These are phyloP conservation scores for Stenotaenia linearis DNA, from an alignment of 2,888 invertebrate genomes.

Conservation along the genomic window DNA sequence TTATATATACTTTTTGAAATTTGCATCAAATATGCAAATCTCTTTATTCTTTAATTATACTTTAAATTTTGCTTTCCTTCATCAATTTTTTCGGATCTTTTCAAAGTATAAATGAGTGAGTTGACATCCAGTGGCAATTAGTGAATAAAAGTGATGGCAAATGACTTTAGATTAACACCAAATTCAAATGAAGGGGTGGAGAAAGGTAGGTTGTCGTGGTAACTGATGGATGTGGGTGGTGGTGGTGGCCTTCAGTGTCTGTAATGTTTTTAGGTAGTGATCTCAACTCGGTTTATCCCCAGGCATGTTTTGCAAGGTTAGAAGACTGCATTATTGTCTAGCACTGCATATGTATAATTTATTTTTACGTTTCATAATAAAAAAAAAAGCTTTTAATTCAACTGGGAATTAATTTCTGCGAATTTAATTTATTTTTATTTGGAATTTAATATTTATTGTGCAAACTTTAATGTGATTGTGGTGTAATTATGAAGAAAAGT, in stretches of 20 bases:
- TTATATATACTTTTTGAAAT: conserved; percentile 9
- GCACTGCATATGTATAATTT: too few relatives aligned
- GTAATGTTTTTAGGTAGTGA: neutral
- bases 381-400: too few relatives aligned
- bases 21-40: neutral
- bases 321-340: neutral
- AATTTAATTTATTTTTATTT: too few relatives aligned
- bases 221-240: conserved; percentile 2
- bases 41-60: neutral
- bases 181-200: neutral
- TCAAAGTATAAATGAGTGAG: neutral
- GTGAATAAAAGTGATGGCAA: conserved; percentile 1
- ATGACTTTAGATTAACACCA: neutral
- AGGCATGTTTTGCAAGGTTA: neutral
- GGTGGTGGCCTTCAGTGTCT: neutral
- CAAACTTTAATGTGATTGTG: too few relatives aligned
- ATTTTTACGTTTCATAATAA: too few relatives aligned
- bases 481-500: too few relatives aligned
- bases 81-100: neutral
- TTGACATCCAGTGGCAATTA: neutral
- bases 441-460: neutral
- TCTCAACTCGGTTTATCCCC: neutral
- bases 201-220: neutral
- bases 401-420: too few relatives aligned
- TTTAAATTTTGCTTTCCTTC: neutral